Evolutionary conservation across 2,113 vertebrate species (phyloP).

Genomic region (Phrynocephalus versicolor): DNA sequence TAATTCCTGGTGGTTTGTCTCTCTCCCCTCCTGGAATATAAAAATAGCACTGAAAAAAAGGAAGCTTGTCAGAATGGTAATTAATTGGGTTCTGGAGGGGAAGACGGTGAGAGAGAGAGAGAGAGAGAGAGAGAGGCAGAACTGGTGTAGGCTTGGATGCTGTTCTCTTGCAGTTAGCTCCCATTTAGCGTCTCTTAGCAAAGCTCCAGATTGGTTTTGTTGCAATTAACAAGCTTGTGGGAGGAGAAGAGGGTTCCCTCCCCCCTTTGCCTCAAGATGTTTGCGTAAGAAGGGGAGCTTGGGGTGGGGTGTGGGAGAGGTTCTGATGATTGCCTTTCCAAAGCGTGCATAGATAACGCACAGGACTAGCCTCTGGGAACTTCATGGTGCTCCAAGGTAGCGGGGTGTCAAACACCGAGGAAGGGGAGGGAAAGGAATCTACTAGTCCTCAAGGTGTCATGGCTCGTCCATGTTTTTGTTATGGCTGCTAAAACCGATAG

Average conservation of each 20-base stretch:
- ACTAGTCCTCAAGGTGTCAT: too few relatives aligned
- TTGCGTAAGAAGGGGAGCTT: not conserved
- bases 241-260: not conserved
- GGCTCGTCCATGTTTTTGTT: too few relatives aligned
- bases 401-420: too few relatives aligned
- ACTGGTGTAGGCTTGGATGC: conserved; percentile 55
- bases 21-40: conserved; percentile 43
- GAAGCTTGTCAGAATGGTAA: conserved; percentile 71
- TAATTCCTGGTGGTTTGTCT: conserved; percentile 64
- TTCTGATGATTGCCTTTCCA: too few relatives aligned
- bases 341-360: too few relatives aligned
- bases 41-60: conserved; percentile 70
- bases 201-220: conserved; percentile 22
- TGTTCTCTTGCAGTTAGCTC: conserved; percentile 55
- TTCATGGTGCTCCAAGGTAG: too few relatives aligned
- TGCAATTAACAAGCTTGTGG: not conserved
- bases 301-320: too few relatives aligned
- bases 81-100: conserved; percentile 66
- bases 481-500: too few relatives aligned
- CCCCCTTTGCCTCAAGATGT: not conserved
- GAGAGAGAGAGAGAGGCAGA: conserved; percentile 55
- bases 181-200: conserved; percentile 36
- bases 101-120: conserved; percentile 36
- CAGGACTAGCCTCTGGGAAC: too few relatives aligned
- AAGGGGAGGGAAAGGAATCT: too few relatives aligned